Evolutionary conservation across 2,113 vertebrate genomes (phyloP), one percentile per base, ranked within the genome.

Genomic region (Verasper variegatus): DNA sequence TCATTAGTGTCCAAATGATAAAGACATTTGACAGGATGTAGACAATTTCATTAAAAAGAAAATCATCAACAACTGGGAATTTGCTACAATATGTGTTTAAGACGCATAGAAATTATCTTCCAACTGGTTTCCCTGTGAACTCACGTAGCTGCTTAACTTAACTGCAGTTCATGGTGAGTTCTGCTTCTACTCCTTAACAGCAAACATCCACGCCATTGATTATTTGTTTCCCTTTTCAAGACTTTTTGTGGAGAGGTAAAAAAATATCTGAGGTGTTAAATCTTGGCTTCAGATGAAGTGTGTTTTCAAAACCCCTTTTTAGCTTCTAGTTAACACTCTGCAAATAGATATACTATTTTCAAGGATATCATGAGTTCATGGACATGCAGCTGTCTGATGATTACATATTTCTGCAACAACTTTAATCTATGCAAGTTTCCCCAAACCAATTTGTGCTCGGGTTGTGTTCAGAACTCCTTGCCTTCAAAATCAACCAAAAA

Each of bases 361-460:
- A 60, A 68, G 63, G 58, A 65, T 24, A 42, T 71, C 58, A 45
- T n/a, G 51, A 54, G 51, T 54, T 54, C 51, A 55, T 21, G 17
- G 57, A 35, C 0, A 37, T 1, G 42, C 12, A 4, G 13, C n/a
- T 3, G 47, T 6, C 1, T 21, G 20, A 54, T 21, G 51, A n/a
- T 54, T 54, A 54, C 8, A 54, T 54, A 20, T 54, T 54, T 54
- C 20, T 9, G 14, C 51, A 54, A 2, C 7, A 21, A 54, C 51
- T 54, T n/a, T 11, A 54, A 54, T 54, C 20, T 3, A n/a, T 13
- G 11, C 10, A 56, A 56, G 18, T 20, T 20, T 56, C 2, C 4
- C 0, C 11, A n/a, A 63, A 42, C 11, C 9, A 1, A 21, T 58
- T 8, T 8, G 18, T 13, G 5, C 5, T 23, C 37, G 68, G 42